Evolutionary conservation across 2,888 invertebrate species (phyloP).

Genomic region (Ichneumon xanthorius): DNA sequence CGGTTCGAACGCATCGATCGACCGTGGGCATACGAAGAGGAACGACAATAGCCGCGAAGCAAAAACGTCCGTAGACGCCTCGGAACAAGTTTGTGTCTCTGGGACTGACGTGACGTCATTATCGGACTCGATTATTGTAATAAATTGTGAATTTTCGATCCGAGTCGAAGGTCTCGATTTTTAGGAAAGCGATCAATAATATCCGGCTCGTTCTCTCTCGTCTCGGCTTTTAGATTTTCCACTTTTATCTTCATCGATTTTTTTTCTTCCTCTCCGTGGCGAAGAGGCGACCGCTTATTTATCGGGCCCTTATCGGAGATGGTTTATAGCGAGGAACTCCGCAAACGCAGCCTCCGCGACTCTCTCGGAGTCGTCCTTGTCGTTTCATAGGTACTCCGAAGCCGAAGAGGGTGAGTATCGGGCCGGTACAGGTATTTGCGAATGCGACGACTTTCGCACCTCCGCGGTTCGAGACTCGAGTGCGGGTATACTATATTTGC

Average conservation of each 20-base stretch:
- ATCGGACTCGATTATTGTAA: conserved; percentile 13
- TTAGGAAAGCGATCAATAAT: neutral
- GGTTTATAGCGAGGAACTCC: conserved; percentile 20
- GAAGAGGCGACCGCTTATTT: conserved; percentile 38
- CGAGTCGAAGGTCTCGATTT: neutral
- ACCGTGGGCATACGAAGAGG: conserved; percentile 14
- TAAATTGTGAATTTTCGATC: neutral
- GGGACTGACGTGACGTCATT: conserved; percentile 18
- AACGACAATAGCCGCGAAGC: neutral
- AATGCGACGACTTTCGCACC: conserved; percentile 80
- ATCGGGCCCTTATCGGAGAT: conserved; percentile 43
- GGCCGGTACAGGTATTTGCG: conserved; percentile 77
- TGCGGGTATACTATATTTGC: conserved; percentile 76
- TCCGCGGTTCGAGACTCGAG: conserved; percentile 71
- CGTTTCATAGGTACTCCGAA: conserved; percentile 27
- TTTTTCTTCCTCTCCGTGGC: neutral
- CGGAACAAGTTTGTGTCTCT: conserved; percentile 43
- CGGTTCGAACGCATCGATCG: conserved; percentile 48
- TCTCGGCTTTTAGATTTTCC: neutral
- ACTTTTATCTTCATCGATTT: neutral
- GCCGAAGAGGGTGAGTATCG: conserved; percentile 63
- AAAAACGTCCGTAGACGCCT: conserved; percentile 48
- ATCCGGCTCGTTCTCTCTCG: neutral
- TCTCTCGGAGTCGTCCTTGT: conserved; percentile 48
- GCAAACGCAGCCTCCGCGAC: conserved; percentile 10